A percentile compares a stretch with the other conserved stretches of the same genome.
Conservation (phyloP, 2,888 invertebrate genomes). For the Caenorhabditis parvicauda region DNA sequence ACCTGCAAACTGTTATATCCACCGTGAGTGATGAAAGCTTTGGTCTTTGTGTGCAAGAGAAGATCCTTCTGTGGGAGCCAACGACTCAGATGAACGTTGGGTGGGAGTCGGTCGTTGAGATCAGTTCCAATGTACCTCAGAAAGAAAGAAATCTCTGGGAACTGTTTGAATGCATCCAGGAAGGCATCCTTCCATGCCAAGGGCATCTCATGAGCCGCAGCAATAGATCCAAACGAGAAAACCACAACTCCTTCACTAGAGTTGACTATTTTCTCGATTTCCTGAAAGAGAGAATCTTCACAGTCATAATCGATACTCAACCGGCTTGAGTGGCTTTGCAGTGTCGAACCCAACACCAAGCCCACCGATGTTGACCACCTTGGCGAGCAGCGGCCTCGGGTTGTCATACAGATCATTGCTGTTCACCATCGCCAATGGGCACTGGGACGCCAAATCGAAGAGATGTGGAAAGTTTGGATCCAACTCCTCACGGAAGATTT, state of each 20-base stretch:
- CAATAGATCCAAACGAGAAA: slow-evolving; percentile 47
- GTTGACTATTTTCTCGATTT: no score
- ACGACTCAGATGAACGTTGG: slow-evolving; percentile 32
- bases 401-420: slow-evolving; percentile 48
- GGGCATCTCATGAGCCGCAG: slow-evolving; percentile 16
- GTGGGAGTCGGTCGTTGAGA: slow-evolving; percentile 14
- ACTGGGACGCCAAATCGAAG: slow-evolving; percentile 29
- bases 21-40: slow-evolving; percentile 41
- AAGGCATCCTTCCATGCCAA: slow-evolving; percentile 21
- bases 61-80: slow-evolving; percentile 49
- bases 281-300: no score
- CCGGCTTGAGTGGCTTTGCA: slow-evolving; percentile 35
- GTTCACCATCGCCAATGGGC: slow-evolving; percentile 46
- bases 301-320: no score
- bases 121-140: slow-evolving; percentile 38
- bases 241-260: slow-evolving; percentile 39
- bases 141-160: slow-evolving; percentile 36
- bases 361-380: slow-evolving; percentile 50
- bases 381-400: slow-evolving; percentile 47
- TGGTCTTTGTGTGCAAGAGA: background rate
- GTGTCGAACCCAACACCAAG: slow-evolving; percentile 45
- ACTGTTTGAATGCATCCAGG: slow-evolving; percentile 36
- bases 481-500: slow-evolving; percentile 41
- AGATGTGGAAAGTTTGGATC: slow-evolving; percentile 48
- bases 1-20: slow-evolving; percentile 44